Evolutionary conservation across 1,140 invertebrate species (phyloP), one percentile per base, ranked within the genome.

Genomic region (Myzus persicae): DNA sequence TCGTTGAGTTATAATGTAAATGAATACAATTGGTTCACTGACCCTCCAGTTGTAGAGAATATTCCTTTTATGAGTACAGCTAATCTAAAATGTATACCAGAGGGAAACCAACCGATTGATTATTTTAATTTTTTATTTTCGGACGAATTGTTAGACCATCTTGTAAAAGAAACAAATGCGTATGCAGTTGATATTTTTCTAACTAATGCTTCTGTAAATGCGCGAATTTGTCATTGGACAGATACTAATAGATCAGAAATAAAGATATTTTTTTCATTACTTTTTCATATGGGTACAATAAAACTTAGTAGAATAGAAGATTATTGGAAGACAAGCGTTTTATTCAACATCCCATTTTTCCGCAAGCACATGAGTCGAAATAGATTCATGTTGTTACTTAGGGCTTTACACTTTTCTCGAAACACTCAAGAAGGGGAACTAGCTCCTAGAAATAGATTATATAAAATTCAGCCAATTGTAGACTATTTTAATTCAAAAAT

Each of bases 331-430:
- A 94, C 36, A 11, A 90, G 46, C 38, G 26, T 26, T 46, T 40
- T 94, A 20, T 94, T 94, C 67, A 92, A 51, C 5, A 90, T 92
- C 31, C 31, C 91, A 93, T 76, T 93, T 36, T 67, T 42, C 14
- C n/a, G 51, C 38, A 90, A 94, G 93, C 91, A 94, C 44, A 95
- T 95, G 94, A 94, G 94, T 90, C 93, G 94, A 94, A 94, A 95
- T 82, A 93, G 94, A 94, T 95, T 95, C 93, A 93, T 94, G 92
- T 48, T 94, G 91, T 89, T 95, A 93, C 93, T 95, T 88, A 67
- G 93, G 51, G 94, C 94, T 20, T 93, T 94, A 88, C 94, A 95
- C 94, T 95, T 95, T 94, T 93, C 93, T 89, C 59, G 84, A 59
- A 44, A 93, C 89, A 44, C 40, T 90, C 76, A 40, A 38, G 38